These are phyloP conservation scores for Calephelis nemesis DNA, from an alignment of 1,140 invertebrate genomes.

Conservation along the genomic window DNA sequence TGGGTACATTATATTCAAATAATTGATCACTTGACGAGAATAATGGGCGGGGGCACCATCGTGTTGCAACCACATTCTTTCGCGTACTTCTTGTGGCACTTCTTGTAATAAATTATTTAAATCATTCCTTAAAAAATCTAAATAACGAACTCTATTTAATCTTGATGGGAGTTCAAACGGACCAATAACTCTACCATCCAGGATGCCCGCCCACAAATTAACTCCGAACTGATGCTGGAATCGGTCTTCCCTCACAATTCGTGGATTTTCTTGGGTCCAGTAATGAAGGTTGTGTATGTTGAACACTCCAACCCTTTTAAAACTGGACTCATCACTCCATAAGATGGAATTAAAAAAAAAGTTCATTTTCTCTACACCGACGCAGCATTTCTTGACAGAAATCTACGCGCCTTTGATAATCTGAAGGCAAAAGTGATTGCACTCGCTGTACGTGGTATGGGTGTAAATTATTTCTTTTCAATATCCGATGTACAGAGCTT, in stretches of 20 bases:
- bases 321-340: constrained; percentile 14
- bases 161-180: constrained; percentile 13
- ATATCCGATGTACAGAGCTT: too few species aligned
- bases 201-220: constrained; percentile 7
- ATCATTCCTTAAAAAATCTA: constrained; percentile 14
- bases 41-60: constrained; percentile 24
- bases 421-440: not conserved
- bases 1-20: constrained; percentile 21
- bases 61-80: constrained; percentile 25
- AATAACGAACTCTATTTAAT: constrained; percentile 11
- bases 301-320: not conserved
- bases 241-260: not conserved
- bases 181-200: constrained; percentile 7
- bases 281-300: constrained; percentile 13
- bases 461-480: constrained; percentile 4
- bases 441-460: constrained; percentile 11
- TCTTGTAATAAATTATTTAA: constrained; percentile 11
- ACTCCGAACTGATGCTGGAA: constrained; percentile 14
- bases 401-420: constrained; percentile 8
- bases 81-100: constrained; percentile 16
- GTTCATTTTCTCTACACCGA: not conserved
- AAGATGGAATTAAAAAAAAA: constrained; percentile 9
- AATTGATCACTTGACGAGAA: constrained; percentile 10
- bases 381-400: constrained; percentile 7
- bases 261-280: not conserved